These are phyloP conservation scores for Bhutanitis thaidina DNA, from an alignment of 2,888 invertebrate genomes.

Conservation along the genomic window DNA sequence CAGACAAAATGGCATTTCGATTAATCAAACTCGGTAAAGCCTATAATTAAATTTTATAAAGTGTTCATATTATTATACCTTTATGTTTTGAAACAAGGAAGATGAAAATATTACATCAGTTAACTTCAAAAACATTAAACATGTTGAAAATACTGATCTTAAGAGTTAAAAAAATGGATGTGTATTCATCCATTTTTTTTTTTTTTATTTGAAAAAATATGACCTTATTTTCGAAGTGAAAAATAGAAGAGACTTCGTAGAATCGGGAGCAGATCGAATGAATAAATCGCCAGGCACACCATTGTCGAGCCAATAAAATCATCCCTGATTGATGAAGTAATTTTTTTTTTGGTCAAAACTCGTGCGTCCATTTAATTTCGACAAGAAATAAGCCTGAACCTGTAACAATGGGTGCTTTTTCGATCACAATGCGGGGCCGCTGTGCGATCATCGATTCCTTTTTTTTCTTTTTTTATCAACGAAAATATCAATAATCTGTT, in stretches of 20 bases:
- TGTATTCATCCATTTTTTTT: no score
- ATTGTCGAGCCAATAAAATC: slow-evolving; percentile 71
- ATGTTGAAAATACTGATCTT: no score
- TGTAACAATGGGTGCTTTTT: slow-evolving; percentile 70
- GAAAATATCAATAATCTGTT: slow-evolving; percentile 78
- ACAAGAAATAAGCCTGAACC: slow-evolving; percentile 47
- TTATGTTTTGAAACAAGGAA: no score
- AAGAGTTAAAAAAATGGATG: no score
- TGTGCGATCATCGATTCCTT: slow-evolving; percentile 77
- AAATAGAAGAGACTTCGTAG: slow-evolving; percentile 59
- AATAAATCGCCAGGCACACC: slow-evolving; percentile 54
- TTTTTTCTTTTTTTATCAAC: slow-evolving; percentile 77
- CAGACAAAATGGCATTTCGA: slow-evolving; percentile 1
- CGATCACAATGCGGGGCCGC: slow-evolving; percentile 54
- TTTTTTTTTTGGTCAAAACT: slow-evolving; percentile 68
- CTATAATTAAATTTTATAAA: neutral
- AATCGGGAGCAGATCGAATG: slow-evolving; percentile 58
- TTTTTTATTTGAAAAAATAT: slow-evolving; percentile 46
- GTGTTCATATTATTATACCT: neutral
- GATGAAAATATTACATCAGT: no score
- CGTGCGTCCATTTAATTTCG: slow-evolving; percentile 58
- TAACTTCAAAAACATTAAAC: no score
- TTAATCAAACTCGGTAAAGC: neutral
- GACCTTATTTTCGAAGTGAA: slow-evolving; percentile 57
- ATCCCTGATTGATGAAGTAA: slow-evolving; percentile 73